phyloP scores from a whole-genome alignment of 2,797 vertebrate species.

The Uromys caudimaculatus region DNA sequence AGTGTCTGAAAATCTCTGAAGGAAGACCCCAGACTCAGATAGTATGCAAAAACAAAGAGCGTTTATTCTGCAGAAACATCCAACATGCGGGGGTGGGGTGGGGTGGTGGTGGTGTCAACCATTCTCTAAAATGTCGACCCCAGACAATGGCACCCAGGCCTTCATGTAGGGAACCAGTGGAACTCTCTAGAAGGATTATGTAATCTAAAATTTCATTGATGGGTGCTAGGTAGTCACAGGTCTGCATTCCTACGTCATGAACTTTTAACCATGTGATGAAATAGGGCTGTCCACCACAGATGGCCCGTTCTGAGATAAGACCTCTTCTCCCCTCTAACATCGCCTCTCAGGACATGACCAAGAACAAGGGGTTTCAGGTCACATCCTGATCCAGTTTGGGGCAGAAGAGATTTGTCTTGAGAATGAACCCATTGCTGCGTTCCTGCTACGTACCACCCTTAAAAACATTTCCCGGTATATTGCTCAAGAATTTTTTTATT shows the following conservation, averaged over 20 bases:
- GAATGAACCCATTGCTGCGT: not conserved
- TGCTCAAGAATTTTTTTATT: slow-evolving; percentile 37
- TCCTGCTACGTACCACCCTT: not conserved
- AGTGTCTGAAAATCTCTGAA: not conserved
- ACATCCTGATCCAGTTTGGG: slow-evolving; percentile 45
- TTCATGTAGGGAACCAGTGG: not conserved
- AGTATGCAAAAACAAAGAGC: not conserved
- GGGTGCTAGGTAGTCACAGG: not conserved
- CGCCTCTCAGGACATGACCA: slow-evolving; percentile 15
- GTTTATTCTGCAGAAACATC: not conserved
- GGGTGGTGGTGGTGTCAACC: not conserved
- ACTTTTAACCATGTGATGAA: not conserved
- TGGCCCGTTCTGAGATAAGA: not conserved
- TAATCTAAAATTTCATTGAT: not conserved
- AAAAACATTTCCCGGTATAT: not conserved
- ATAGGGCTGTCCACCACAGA: not conserved
- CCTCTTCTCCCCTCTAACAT: not conserved
- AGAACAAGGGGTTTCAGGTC: not conserved
- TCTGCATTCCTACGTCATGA: not conserved
- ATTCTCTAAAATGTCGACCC: not conserved
- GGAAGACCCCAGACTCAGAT: not conserved
- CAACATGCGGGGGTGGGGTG: too few relatives aligned
- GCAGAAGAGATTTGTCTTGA: slow-evolving; percentile 45
- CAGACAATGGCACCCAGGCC: not conserved
- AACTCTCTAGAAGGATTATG: not conserved